Percentiles rank a stretch among this genome's conserved stretches.
Conservation (phyloP, 2,888 invertebrate genomes). For the Zygogramma bicolorata region DNA sequence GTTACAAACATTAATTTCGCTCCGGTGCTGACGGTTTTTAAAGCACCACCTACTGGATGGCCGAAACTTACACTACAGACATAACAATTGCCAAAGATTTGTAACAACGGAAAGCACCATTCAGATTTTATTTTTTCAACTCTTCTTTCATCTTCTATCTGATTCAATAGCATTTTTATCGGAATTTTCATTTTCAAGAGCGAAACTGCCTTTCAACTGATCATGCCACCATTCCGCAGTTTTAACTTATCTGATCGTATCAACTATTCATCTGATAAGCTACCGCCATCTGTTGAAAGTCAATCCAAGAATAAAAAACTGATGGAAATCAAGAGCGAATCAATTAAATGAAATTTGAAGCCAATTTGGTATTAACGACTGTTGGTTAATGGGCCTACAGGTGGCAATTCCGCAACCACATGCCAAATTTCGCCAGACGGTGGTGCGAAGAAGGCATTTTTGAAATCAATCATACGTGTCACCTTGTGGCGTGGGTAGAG, state of each 20-base stretch:
- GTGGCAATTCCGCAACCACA: conserved; percentile 37
- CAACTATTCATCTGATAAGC: background rate
- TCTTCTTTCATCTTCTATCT: no score
- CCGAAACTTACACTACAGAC: no score
- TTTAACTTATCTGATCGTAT: background rate
- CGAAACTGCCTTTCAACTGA: no score
- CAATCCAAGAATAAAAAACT: background rate
- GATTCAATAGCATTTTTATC: no score
- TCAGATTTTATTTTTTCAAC: no score
- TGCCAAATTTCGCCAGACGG: conserved; percentile 40
- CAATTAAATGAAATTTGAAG: conserved; percentile 11
- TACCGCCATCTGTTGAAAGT: conserved; percentile 13
- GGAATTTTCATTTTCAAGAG: no score
- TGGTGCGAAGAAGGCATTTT: conserved; percentile 25
- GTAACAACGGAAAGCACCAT: no score
- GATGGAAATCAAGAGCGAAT: background rate
- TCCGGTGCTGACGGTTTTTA: no score
- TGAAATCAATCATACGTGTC: conserved; percentile 50
- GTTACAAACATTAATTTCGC: no score
- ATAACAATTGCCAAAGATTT: no score
- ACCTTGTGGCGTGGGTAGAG: conserved; percentile 37
- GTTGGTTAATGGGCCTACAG: conserved; percentile 41
- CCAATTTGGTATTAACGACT: conserved; percentile 18
- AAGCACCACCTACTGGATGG: no score
- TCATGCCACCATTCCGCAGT: no score